Evolutionary conservation across 2,888 invertebrate genomes (phyloP).

Genomic region (Thymelicus sylvestris): DNA sequence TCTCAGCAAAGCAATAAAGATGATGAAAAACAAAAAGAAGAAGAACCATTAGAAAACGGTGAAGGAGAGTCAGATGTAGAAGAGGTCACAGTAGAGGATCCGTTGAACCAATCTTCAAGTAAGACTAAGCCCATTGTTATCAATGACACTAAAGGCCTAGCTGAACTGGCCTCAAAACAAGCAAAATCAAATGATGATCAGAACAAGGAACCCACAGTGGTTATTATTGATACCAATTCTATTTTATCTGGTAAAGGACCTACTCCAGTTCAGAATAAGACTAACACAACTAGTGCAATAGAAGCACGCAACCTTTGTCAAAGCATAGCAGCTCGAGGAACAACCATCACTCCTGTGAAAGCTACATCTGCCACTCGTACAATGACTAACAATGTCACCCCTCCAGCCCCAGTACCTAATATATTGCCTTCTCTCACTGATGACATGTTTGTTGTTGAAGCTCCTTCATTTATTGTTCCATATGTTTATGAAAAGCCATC

Average conservation of each 20-base stretch:
- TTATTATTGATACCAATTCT: slow-evolving; percentile 94
- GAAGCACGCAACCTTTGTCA: slow-evolving; percentile 76
- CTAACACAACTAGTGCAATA: slow-evolving; percentile 54
- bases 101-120: slow-evolving; percentile 75
- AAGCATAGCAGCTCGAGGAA: slow-evolving; percentile 78
- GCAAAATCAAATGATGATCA: slow-evolving; percentile 70
- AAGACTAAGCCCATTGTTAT: slow-evolving; percentile 86
- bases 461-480: slow-evolving; percentile 96
- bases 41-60: slow-evolving; percentile 76
- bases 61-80: slow-evolving; percentile 86
- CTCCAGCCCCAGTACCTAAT: slow-evolving; percentile 62
- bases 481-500: slow-evolving; percentile 97
- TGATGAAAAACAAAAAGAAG: slow-evolving; percentile 81
- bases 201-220: slow-evolving; percentile 91
- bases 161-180: slow-evolving; percentile 87
- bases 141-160: slow-evolving; percentile 89
- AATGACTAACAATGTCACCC: slow-evolving; percentile 33
- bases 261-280: slow-evolving; percentile 54
- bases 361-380: slow-evolving; percentile 53
- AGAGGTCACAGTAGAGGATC: slow-evolving; percentile 89
- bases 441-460: slow-evolving; percentile 96
- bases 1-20: slow-evolving; percentile 74
- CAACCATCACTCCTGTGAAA: slow-evolving; percentile 84
- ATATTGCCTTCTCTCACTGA: slow-evolving; percentile 93
- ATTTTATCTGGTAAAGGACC: slow-evolving; percentile 72